phyloP scores from a whole-genome alignment of 2,797 vertebrate species.

The Argyrosomus regius region DNA sequence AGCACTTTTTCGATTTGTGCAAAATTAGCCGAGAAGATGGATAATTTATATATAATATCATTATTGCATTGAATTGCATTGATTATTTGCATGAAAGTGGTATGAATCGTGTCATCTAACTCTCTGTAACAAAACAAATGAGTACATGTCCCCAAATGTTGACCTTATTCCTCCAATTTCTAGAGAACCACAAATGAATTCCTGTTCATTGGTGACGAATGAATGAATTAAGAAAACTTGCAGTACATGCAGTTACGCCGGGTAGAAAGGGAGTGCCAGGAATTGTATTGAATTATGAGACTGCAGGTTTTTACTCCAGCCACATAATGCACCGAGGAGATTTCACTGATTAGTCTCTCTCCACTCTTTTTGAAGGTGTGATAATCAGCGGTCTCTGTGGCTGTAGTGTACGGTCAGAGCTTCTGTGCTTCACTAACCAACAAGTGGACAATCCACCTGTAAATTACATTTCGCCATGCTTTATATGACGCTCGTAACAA shows the following conservation, averaged over 20 bases:
- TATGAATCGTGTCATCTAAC: background rate
- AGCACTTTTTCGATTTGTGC: background rate
- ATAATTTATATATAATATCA: background rate
- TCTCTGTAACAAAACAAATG: background rate
- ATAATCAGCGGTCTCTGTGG: background rate
- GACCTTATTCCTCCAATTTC: background rate
- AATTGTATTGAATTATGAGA: background rate
- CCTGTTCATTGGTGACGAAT: no score
- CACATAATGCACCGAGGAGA: background rate
- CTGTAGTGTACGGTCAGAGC: background rate
- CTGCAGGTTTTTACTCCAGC: background rate
- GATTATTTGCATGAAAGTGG: background rate
- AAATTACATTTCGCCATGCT: background rate
- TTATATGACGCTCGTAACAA: background rate
- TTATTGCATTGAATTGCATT: background rate
- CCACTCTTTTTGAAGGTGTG: background rate
- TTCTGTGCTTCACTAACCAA: background rate
- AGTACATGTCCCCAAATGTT: background rate
- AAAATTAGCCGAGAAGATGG: background rate
- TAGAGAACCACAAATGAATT: background rate
- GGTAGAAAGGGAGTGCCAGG: background rate
- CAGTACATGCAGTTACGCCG: background rate
- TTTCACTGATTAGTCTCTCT: constrained; percentile 21
- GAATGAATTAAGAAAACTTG: no score
- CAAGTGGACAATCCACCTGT: constrained; percentile 11